These are phyloP conservation scores for Cranoglanis bouderius DNA, from an alignment of 2,113 vertebrate species.

Conservation along the genomic window DNA sequence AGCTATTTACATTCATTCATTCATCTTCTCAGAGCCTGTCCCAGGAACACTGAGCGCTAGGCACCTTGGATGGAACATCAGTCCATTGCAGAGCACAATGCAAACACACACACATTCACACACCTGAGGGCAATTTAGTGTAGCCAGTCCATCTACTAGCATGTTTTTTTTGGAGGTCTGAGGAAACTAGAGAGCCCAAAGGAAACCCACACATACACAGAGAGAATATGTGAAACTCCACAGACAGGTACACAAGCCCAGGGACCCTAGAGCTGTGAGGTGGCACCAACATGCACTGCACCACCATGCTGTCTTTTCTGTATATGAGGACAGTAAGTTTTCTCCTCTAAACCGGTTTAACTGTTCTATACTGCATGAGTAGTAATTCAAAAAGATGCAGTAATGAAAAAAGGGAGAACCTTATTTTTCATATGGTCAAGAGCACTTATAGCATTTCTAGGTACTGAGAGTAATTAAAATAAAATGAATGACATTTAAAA, in stretches of 20 bases:
- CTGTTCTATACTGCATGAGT: not conserved
- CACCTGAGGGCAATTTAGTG: not conserved
- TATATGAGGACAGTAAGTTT: not conserved
- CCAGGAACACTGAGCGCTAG: not conserved
- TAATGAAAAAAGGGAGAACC: not conserved
- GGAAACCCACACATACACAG: not conserved
- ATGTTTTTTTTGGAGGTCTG: not conserved
- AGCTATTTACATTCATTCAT: not conserved
- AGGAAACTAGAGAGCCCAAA: not conserved
- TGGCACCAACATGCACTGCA: not conserved
- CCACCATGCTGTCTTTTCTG: not conserved
- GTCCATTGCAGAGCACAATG: not conserved
- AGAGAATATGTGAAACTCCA: not conserved
- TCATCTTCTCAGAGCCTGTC: not conserved
- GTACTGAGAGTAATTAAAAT: not conserved
- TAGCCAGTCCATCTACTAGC: not conserved
- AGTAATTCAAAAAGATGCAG: not conserved
- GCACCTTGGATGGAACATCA: not conserved
- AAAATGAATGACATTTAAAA: slow-evolving; percentile 1
- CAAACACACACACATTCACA: not conserved
- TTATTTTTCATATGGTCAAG: not conserved
- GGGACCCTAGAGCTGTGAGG: not conserved
- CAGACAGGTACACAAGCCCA: not conserved
- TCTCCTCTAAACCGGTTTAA: not conserved
- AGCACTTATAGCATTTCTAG: not conserved